phyloP scores from a whole-genome alignment of 2,888 invertebrate genomes.

The Rhopalosiphum nymphaeae region DNA sequence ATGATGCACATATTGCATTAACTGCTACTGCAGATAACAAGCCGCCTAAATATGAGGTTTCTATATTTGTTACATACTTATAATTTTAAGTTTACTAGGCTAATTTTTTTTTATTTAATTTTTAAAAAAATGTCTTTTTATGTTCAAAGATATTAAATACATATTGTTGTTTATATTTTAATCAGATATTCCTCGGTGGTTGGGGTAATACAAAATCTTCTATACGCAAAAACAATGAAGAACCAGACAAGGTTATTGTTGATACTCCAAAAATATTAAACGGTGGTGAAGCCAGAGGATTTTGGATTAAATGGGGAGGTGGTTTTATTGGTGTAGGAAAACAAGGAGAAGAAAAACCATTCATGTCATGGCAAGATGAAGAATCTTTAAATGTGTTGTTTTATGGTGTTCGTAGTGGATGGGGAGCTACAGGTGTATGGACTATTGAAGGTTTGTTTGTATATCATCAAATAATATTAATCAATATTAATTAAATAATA shows the following conservation, averaged over 20 bases:
- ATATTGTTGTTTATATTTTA: constrained; percentile 62
- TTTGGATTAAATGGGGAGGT: constrained; percentile 86
- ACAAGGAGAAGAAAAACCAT: constrained; percentile 80
- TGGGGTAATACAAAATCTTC: constrained; percentile 89
- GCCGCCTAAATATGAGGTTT: constrained; percentile 85
- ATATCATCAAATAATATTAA: neutral
- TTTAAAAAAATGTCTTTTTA: neutral
- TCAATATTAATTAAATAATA: neutral
- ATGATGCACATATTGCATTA: constrained; percentile 89
- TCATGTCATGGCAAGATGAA: constrained; percentile 81
- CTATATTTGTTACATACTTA: neutral
- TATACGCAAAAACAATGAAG: constrained; percentile 82
- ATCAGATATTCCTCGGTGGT: constrained; percentile 85
- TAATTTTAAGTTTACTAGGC: neutral
- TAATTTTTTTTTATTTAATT: neutral
- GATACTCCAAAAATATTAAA: constrained; percentile 82
- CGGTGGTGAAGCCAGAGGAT: constrained; percentile 82
- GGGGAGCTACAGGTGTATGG: constrained; percentile 88
- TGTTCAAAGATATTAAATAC: neutral
- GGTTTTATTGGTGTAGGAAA: constrained; percentile 77
- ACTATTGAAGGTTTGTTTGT: constrained; percentile 78
- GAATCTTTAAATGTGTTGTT: constrained; percentile 80
- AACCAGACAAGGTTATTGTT: constrained; percentile 81
- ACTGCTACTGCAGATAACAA: constrained; percentile 79
- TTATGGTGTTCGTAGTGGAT: constrained; percentile 87